These are phyloP conservation scores for Podilymbus podiceps DNA, from an alignment of 2,113 vertebrate species.

Conservation along the genomic window DNA sequence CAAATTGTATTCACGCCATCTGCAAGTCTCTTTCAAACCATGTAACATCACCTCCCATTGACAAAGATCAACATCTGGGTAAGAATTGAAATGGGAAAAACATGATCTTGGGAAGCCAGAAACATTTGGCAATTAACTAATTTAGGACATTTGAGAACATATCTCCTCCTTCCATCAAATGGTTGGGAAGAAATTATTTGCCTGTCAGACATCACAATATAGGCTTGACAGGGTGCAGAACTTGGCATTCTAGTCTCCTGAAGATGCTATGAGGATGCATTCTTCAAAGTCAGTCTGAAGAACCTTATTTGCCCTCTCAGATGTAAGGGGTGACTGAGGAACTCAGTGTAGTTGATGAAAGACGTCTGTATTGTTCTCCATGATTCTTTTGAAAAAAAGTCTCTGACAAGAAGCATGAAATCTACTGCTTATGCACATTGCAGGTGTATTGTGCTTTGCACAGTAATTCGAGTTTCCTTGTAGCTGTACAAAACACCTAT, in stretches of 20 bases:
- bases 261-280: neutral
- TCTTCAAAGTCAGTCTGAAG: neutral
- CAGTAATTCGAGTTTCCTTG: neutral
- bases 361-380: neutral
- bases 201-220: neutral
- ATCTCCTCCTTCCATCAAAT: neutral
- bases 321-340: neutral
- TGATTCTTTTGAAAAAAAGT: neutral
- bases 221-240: neutral
- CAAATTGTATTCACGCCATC: neutral
- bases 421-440: neutral
- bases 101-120: neutral
- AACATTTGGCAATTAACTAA: neutral
- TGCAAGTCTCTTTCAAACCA: neutral
- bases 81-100: neutral
- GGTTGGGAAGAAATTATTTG: neutral
- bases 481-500: neutral
- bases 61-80: neutral
- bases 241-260: neutral
- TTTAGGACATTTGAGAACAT: neutral
- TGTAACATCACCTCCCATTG: neutral
- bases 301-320: neutral
- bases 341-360: neutral
- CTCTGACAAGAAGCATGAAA: neutral
- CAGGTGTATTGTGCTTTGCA: neutral